Conservation (phyloP, 2,797 vertebrate genomes). For the Antennarius maculatus region DNA sequence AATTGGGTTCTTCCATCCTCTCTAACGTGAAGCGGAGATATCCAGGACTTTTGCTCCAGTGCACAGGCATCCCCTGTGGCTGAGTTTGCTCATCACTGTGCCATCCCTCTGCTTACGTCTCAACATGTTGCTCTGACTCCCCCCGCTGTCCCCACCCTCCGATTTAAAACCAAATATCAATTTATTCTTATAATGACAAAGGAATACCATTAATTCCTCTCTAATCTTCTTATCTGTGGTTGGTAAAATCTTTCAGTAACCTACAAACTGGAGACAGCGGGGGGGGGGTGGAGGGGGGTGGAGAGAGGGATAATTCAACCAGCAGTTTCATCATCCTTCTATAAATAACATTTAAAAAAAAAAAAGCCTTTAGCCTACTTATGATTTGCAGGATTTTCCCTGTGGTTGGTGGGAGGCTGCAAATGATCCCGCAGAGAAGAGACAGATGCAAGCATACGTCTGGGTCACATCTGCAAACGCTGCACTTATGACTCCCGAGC, state of each 20-base stretch:
- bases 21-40: slow-evolving; percentile 58
- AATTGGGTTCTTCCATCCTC: slow-evolving; percentile 58
- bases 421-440: slow-evolving; percentile 37
- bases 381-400: slow-evolving; percentile 50
- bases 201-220: slow-evolving; percentile 86
- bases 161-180: slow-evolving; percentile 85
- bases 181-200: slow-evolving; percentile 87
- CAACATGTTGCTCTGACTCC: slow-evolving; percentile 56
- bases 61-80: slow-evolving; percentile 49
- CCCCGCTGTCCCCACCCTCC: slow-evolving; percentile 66
- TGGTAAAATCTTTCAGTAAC: slow-evolving; percentile 86
- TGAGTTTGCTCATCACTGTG: slow-evolving; percentile 56
- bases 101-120: slow-evolving; percentile 62
- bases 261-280: slow-evolving; percentile 79
- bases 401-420: slow-evolving; percentile 33
- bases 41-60: slow-evolving; percentile 52
- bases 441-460: slow-evolving; percentile 61
- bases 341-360: slow-evolving; percentile 60
- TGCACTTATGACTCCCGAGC: slow-evolving; percentile 36
- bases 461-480: slow-evolving; percentile 35
- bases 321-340: slow-evolving; percentile 71
- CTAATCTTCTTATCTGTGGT: slow-evolving; percentile 85
- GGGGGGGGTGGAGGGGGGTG: slow-evolving; percentile 54
- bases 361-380: slow-evolving; percentile 69
- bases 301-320: slow-evolving; percentile 64